Base-by-base conservation (phyloP, 2,797 vertebrate genomes). In the Hydrolagus colliei region DNA sequence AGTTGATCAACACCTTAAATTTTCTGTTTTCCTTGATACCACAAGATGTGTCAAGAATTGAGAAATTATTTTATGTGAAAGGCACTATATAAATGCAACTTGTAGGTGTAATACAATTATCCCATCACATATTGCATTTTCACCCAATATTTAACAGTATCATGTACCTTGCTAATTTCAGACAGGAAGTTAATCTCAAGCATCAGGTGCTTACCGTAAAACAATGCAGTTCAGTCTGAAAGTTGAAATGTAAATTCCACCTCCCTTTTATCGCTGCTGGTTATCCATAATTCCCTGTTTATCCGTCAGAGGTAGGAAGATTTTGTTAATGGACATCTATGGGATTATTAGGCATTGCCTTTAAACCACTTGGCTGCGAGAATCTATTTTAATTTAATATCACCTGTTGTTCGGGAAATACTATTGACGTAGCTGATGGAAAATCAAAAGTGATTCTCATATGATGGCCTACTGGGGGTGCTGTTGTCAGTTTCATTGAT, bases 401-500 rank as follows among this genome's bases (percentile, higher is more conserved):
- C 13, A 84, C 41, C 41, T 13, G 41, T 27, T 16, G 32, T 35
- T 68, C 63, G 6, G 20, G 71, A 71, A 82, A 35, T 75, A 41
- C 79, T 35, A 27, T 18, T 7, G 6, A 18, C 20, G 63, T 18
- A 2, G 13, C 41, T 32, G 12, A 32, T 27, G 67, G 22, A 35
- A 10, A 82, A 2, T 68, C 22, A 16, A 35, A n/a, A 35, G 6
- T 52, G 4, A 41, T 10, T 67, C 13, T 68, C 9, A 84, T 41
- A 9, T 84, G 65, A 12, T 18, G 41, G 41, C 41, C 65, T 11
- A 84, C n/a, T 68, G 79, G 32, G 79, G 79, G 79, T 41, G 79
- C 79, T 71, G 35, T 84, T 84, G 79, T 84, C 65, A 84, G 62
- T 52, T 84, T 84, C 71, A 84, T 32, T 35, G 62, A 71, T 20